Conservation (phyloP, 2,113 vertebrate species). For the Dicaeum eximium region DNA sequence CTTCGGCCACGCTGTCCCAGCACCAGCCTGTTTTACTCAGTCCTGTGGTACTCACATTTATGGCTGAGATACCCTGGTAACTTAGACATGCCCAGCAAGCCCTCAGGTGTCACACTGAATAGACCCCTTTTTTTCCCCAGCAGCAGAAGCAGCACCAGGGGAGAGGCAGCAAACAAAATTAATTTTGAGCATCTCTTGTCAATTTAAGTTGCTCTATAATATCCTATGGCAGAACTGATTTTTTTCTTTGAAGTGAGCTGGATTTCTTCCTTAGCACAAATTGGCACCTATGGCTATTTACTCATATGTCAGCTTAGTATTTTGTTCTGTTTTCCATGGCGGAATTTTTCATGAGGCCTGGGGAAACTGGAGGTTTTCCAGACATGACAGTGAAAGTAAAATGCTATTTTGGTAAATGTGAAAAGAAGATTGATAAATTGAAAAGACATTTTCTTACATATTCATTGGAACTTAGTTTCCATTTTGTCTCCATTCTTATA, state of each 20-base stretch:
- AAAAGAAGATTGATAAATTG: neutral
- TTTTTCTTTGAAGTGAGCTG: constrained; percentile 26
- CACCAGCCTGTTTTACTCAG: neutral
- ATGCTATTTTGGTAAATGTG: neutral
- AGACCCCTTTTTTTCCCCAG: neutral
- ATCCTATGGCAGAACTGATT: neutral
- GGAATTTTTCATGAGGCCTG: neutral
- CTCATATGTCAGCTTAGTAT: neutral
- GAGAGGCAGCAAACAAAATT: neutral
- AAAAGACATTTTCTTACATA: neutral
- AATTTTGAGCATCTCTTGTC: neutral
- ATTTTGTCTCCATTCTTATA: neutral
- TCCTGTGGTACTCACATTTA: neutral
- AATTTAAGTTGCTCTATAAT: neutral
- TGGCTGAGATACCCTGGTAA: neutral
- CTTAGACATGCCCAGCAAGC: neutral
- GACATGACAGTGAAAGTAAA: neutral
- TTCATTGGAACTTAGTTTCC: neutral
- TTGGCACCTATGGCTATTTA: constrained; percentile 23
- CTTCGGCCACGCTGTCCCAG: neutral
- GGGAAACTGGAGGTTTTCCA: constrained; percentile 26
- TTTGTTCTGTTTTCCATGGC: neutral
- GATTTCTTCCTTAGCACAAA: neutral
- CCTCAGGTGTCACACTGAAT: neutral
- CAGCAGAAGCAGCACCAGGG: neutral